A percentile compares a stretch with the other conserved stretches of the same genome.
These are phyloP conservation scores for Archivesica marissinica DNA, from an alignment of 1,140 invertebrate species.

Conservation along the genomic window DNA sequence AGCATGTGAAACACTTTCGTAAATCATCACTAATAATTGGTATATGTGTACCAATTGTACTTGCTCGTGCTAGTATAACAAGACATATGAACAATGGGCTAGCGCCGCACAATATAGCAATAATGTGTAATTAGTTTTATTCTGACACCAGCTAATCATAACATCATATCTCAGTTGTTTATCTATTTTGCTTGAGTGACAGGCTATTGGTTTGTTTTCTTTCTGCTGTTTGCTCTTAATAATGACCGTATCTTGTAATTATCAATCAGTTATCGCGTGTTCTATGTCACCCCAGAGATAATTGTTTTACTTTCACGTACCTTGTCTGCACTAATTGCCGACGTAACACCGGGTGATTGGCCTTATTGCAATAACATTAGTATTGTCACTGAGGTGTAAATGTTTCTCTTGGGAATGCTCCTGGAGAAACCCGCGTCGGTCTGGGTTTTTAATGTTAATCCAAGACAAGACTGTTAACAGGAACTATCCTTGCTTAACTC, in stretches of 20 bases:
- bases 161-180: slow-evolving; percentile 8
- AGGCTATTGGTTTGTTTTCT: slow-evolving; percentile 12
- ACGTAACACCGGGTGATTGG: neutral
- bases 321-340: slow-evolving; percentile 14
- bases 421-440: too few relatives aligned
- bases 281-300: slow-evolving; percentile 14
- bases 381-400: neutral
- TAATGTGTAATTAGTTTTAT: slow-evolving; percentile 24
- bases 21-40: too few relatives aligned
- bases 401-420: neutral
- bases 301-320: slow-evolving; percentile 1
- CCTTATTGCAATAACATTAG: slow-evolving; percentile 33
- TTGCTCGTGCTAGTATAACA: too few relatives aligned
- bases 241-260: slow-evolving; percentile 18
- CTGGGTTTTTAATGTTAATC: too few relatives aligned
- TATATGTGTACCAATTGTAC: too few relatives aligned
- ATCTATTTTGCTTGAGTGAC: slow-evolving; percentile 28
- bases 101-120: neutral
- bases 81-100: neutral
- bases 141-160: slow-evolving; percentile 6
- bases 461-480: too few relatives aligned
- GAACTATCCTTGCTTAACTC: too few relatives aligned
- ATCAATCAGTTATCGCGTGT: slow-evolving; percentile 13
- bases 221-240: neutral
- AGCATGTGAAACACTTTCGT: too few relatives aligned